phyloP scores from a whole-genome alignment of 2,113 vertebrate species.

The Pelodiscus sinensis region DNA sequence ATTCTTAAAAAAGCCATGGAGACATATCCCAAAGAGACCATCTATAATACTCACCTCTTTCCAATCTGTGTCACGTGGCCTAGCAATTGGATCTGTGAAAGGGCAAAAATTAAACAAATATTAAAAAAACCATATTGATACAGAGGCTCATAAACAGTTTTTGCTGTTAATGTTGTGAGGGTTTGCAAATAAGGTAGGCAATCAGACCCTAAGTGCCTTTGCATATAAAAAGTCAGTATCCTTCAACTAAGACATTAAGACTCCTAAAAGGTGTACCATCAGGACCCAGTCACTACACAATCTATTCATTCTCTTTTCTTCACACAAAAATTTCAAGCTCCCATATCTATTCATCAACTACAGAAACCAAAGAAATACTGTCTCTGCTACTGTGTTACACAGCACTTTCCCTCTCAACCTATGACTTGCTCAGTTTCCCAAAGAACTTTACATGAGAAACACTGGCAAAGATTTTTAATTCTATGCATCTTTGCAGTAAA shows the following conservation, averaged over 20 bases:
- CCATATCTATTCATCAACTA: not conserved
- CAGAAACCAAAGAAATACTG: not conserved
- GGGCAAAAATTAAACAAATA: not conserved
- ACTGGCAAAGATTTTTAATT: not conserved
- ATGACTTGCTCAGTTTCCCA: not conserved
- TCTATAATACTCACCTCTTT: conserved; percentile 74
- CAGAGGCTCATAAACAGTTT: not conserved
- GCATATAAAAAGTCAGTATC: not conserved
- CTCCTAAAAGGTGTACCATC: not conserved
- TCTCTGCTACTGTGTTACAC: not conserved
- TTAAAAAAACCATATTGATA: not conserved
- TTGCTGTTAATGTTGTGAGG: not conserved
- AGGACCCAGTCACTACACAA: not conserved
- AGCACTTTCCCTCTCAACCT: not conserved
- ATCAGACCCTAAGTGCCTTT: not conserved
- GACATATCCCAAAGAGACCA: not conserved
- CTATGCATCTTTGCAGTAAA: not conserved
- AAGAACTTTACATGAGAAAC: not conserved
- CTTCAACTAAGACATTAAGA: not conserved
- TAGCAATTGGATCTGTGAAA: conserved; percentile 72
- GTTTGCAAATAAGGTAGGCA: not conserved
- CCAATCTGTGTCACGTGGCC: conserved; percentile 82
- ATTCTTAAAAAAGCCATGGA: not conserved
- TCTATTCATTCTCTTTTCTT: not conserved
- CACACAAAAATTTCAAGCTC: not conserved